Percentiles rank a stretch among this genome's conserved stretches.
Conservation (phyloP, 2,113 vertebrate genomes). For the Ptilonorhynchus violaceus region DNA sequence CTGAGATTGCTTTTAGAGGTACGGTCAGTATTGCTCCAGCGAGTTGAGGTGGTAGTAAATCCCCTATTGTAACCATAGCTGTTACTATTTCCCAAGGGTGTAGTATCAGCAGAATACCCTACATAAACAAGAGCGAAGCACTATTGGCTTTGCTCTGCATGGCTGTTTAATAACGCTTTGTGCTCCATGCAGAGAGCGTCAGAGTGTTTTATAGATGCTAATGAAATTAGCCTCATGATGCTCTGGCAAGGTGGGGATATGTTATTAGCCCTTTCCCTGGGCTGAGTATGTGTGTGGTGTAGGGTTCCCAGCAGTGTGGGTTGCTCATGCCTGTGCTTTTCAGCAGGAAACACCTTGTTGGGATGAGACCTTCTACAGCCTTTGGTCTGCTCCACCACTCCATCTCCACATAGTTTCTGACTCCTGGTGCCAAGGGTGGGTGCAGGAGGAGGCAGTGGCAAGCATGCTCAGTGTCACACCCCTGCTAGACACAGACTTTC, state of each 20-base stretch:
- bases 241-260: background rate
- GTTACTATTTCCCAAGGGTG: background rate
- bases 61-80: background rate
- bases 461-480: background rate
- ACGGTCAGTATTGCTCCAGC: background rate
- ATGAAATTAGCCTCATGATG: slow-evolving; percentile 6
- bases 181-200: background rate
- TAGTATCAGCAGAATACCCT: slow-evolving; percentile 10
- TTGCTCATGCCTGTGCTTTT: background rate
- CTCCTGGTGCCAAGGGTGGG: no score
- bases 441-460: rapidly evolving
- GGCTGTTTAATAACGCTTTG: slow-evolving; percentile 2
- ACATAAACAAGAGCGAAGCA: slow-evolving; percentile 18
- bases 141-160: background rate
- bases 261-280: background rate
- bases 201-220: background rate
- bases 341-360: rapidly evolving
- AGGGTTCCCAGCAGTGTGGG: background rate
- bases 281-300: background rate
- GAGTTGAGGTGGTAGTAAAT: background rate
- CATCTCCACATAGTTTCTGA: background rate
- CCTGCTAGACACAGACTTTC: background rate
- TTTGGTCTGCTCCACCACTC: background rate
- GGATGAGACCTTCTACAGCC: background rate
- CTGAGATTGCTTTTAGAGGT: slow-evolving; percentile 15